Base-by-base conservation (phyloP, 2,113 vertebrate species). In the Erythrocercus mccallii region DNA sequence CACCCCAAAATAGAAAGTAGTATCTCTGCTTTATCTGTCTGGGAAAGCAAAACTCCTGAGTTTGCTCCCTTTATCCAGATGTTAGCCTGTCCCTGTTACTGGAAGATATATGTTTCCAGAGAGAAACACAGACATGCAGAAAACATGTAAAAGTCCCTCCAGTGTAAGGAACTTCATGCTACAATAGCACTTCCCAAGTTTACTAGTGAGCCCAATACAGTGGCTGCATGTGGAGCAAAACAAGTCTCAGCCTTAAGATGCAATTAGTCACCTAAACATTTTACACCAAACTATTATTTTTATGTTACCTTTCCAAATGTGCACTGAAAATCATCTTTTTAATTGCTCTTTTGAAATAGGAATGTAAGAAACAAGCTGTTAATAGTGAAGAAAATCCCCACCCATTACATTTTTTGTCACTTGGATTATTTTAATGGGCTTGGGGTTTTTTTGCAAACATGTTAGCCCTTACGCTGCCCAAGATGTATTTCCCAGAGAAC, bases 1-100 rank as follows among this genome's bases (percentile, higher is more conserved):
- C 82, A 88, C 57, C 83, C 61, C 65, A 71, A 88, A 92, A 88
- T 14, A 93, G 93, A 86, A 96, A 92, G 51, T 45, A 68, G 22
- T 56, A 14, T 83, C 30, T 94, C 68, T 86, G 56, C 51, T 86
- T 92, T 91, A 33, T 73, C 23, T 90, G 40, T 56, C 68, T 57
- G 20, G 48, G 44, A 90, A 88, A 68, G 51, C 0, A 0, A 90
- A 90, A 77, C 28, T 47, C 31, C 38, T 47, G 40, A 74, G 23
- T 60, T 95, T 81, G 10, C 45, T 93, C 15, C 19, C 30, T 33
- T 88, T 73, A 60, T 71, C 21, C 27, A 56, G 24, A 48, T 45
- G 13, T 33, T 79, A 85, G 13, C 58, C 20, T 64, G 15, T 72
- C 38, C 6, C 30, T 58, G 12, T 64, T 72, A 21, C 2, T 71